Conservation (phyloP, 2,888 invertebrate species). For the Zygogramma bicolorata region DNA sequence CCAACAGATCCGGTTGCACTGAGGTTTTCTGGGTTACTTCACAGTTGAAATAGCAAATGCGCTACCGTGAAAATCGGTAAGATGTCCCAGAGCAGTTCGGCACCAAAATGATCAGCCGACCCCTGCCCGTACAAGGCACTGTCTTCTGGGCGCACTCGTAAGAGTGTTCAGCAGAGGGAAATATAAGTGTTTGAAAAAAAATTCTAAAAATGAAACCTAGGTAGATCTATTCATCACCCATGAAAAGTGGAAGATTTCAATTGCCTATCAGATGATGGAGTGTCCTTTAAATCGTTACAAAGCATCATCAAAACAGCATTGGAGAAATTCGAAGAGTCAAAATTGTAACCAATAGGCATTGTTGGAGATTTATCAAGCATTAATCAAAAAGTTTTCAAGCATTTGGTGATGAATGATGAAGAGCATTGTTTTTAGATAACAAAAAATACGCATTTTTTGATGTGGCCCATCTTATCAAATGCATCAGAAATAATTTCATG, state of each 20-base stretch:
- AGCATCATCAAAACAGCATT: background rate
- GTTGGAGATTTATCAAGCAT: background rate
- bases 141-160: too few relatives aligned
- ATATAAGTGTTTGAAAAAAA: too few relatives aligned
- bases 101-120: too few relatives aligned
- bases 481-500: slow-evolving; percentile 6
- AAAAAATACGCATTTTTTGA: background rate
- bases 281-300: background rate
- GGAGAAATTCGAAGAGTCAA: background rate
- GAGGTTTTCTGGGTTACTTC: too few relatives aligned
- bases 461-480: background rate
- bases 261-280: background rate
- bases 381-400: background rate
- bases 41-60: too few relatives aligned
- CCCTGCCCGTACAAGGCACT: too few relatives aligned
- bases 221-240: too few relatives aligned
- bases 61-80: too few relatives aligned
- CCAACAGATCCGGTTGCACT: too few relatives aligned
- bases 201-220: too few relatives aligned
- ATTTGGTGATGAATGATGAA: background rate
- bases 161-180: too few relatives aligned
- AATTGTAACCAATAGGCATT: background rate
- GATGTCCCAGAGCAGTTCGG: too few relatives aligned
- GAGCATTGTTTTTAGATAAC: background rate
- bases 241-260: background rate